Evolutionary conservation across 2,888 invertebrate genomes (phyloP), one percentile per base, ranked within the genome.

Genomic region (Steinernema hermaphroditum): DNA sequence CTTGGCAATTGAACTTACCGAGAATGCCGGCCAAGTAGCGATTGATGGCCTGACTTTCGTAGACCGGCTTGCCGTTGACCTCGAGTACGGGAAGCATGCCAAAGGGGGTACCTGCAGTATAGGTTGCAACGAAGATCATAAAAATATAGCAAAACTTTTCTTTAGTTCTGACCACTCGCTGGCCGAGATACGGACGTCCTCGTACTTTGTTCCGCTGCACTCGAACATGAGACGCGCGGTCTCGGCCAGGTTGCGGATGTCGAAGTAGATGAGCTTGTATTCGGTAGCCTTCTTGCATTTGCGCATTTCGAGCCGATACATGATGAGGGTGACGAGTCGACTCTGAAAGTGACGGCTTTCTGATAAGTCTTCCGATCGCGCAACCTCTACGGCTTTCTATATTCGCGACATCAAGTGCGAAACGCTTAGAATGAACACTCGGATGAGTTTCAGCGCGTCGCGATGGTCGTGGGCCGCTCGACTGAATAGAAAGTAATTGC

Each of bases 211-310:
- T 12, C 72, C 74, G 19, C 71, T 71, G 32, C 68, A 72, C 62
- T 71, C 72, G 34, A 75, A 69, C 32, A 76, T 24, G 32, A 76
- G 24, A 2, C 76, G 71, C 50, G 77, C 77, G 8, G 76, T 32
- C 41, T 76, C 76, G 14, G 69, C 76, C 22, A 75, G 54, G 24
- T 75, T 72, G 12, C 76, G 75, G 0, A 75, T 43, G 34, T 54
- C 69, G 32, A 76, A 72, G 69, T 76, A 76, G 54, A 72, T 54
- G 19, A 76, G 68, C 68, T 69, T 73, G 75, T 76, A 76, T 24
- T 62, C 75, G 24, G 62, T 62, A 19, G 62, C 62, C 16, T 37
- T 37, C 37, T 62, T 62, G 62, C 62, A 32, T 29, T 62, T 62
- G 62, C 62, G 62, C 62, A 32, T 62, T 32, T 62, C 62, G 19